Conservation (phyloP, 2,113 vertebrate species). For the Alaudala cheleensis region DNA sequence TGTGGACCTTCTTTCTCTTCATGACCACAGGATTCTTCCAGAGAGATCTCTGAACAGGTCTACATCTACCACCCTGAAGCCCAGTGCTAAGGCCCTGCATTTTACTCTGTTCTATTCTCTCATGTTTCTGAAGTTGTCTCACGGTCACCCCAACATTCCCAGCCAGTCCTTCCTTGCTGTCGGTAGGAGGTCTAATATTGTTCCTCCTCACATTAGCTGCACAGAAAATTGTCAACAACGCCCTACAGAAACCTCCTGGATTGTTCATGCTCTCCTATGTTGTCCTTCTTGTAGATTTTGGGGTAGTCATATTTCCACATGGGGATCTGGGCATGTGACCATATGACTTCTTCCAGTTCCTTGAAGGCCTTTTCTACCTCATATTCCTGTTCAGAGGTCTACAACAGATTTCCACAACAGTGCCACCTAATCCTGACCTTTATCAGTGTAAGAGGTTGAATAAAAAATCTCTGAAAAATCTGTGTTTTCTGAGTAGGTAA, state of each 20-base stretch:
- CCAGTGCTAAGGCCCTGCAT: not conserved
- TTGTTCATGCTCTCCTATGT: not conserved
- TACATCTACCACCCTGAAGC: not conserved
- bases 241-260: not conserved
- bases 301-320: not conserved
- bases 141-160: not conserved
- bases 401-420: not conserved
- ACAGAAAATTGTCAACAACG: rapidly evolving
- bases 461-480: not conserved
- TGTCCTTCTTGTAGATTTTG: not conserved
- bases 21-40: not conserved
- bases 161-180: not conserved
- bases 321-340: rapidly evolving
- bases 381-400: not conserved
- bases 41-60: not conserved
- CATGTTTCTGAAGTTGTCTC: not conserved
- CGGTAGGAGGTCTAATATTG: not conserved
- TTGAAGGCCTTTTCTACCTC: not conserved
- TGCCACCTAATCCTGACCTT: not conserved
- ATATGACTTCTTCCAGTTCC: not conserved
- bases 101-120: not conserved
- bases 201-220: not conserved
- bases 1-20: not conserved
- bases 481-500: not conserved
- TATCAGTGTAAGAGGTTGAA: rapidly evolving